phyloP scores from a whole-genome alignment of 1,140 invertebrate genomes.

The Trypoxylus dichotomus region DNA sequence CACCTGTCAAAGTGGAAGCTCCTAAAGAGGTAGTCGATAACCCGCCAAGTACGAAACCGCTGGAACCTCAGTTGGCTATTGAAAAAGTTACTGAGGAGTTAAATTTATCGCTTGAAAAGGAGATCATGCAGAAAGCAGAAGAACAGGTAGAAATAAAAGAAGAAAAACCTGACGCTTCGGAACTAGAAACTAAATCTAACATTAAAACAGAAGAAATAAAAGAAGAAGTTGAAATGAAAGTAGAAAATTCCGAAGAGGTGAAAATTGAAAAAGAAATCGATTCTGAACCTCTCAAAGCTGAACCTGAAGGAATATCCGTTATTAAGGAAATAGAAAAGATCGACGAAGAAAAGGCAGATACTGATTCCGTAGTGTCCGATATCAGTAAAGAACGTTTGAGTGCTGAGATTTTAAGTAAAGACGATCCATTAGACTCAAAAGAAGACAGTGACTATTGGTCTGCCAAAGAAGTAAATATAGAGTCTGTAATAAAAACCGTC shows the following conservation, averaged over 20 bases:
- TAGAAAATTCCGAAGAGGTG: background rate
- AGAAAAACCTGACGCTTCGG: slow-evolving; percentile 18
- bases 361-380: slow-evolving; percentile 44
- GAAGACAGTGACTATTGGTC: slow-evolving; percentile 77
- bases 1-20: slow-evolving; percentile 43
- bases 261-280: slow-evolving; percentile 31
- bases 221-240: slow-evolving; percentile 26
- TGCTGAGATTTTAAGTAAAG: slow-evolving; percentile 49
- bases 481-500: slow-evolving; percentile 77
- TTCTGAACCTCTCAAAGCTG: slow-evolving; percentile 29
- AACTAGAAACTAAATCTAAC: slow-evolving; percentile 20
- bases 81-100: slow-evolving; percentile 47
- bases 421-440: slow-evolving; percentile 59
- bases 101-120: slow-evolving; percentile 37
- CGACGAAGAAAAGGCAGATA: slow-evolving; percentile 46
- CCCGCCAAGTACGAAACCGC: background rate
- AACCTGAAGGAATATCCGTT: slow-evolving; percentile 32
- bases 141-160: slow-evolving; percentile 35
- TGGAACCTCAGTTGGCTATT: slow-evolving; percentile 37
- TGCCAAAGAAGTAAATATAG: slow-evolving; percentile 75
- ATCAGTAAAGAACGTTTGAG: slow-evolving; percentile 45
- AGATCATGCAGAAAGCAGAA: background rate
- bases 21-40: background rate
- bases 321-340: slow-evolving; percentile 46
- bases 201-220: slow-evolving; percentile 28